These are phyloP conservation scores for Aradophagus sp. DNA, from an alignment of 1,140 invertebrate species.

Conservation along the genomic window DNA sequence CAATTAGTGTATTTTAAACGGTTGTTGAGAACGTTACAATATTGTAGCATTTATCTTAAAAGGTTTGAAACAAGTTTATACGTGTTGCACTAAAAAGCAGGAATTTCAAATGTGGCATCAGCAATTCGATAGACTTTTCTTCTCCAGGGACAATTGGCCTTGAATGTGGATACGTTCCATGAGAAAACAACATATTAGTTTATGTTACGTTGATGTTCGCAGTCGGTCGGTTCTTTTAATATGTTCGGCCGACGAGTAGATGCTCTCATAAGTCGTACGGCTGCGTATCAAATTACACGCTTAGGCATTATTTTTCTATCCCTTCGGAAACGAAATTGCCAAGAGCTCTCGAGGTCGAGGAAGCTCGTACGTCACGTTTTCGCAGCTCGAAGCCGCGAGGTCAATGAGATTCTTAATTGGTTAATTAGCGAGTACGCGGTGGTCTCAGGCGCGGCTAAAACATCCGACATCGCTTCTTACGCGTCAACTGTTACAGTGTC, in stretches of 20 bases:
- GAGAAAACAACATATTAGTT: conserved; percentile 23
- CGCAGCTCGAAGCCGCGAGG: conserved; percentile 44
- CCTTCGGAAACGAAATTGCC: conserved; percentile 43
- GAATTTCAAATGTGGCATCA: no score
- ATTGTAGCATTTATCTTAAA: no score
- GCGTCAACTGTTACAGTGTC: conserved; percentile 29
- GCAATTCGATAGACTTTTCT: no score
- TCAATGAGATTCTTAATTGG: conserved; percentile 58
- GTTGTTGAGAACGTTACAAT: no score
- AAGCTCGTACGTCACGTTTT: conserved; percentile 55
- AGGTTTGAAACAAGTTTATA: no score
- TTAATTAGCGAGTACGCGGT: conserved; percentile 54
- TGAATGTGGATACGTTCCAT: conserved; percentile 18
- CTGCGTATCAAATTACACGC: conserved; percentile 42
- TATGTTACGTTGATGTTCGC: conserved; percentile 15
- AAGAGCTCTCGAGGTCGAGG: conserved; percentile 49
- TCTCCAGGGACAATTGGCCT: no score
- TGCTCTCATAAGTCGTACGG: conserved; percentile 35
- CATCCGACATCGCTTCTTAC: conserved; percentile 18
- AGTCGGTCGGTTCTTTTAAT: conserved; percentile 33
- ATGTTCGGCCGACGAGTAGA: conserved; percentile 37
- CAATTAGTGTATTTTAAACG: no score
- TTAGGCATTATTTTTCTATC: conserved; percentile 34
- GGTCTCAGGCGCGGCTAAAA: conserved; percentile 11
- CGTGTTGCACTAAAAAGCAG: no score